phyloP scores from a whole-genome alignment of 2,797 vertebrate genomes.

The Salmo trutta region DNA sequence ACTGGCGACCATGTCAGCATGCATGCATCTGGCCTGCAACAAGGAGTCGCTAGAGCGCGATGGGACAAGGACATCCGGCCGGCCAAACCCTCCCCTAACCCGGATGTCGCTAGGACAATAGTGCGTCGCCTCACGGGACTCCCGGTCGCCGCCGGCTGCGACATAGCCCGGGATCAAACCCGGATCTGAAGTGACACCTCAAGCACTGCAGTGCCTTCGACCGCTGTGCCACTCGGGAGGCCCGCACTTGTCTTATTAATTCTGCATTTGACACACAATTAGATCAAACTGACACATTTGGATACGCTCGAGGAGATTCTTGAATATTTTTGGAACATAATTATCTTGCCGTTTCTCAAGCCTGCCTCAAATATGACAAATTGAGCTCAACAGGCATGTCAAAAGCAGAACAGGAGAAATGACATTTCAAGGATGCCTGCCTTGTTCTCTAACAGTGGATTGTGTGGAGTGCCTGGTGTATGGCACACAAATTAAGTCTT shows the following conservation, averaged over 20 bases:
- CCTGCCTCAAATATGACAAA: constrained; percentile 10
- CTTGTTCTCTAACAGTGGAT: neutral
- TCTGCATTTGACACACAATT: constrained; percentile 22
- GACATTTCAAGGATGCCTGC: neutral
- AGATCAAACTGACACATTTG: constrained; percentile 36
- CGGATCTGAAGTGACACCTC: no score
- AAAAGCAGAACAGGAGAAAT: constrained; percentile 1
- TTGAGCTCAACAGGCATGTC: constrained; percentile 6
- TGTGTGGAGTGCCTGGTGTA: neutral
- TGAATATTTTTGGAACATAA: constrained; percentile 11
- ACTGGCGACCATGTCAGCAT: no score
- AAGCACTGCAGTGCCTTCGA: no score
- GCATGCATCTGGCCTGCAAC: no score
- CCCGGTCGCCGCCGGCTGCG: no score
- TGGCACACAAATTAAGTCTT: constrained; percentile 31
- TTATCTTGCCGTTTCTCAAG: constrained; percentile 4
- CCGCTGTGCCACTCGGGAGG: no score
- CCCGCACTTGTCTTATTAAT: neutral
- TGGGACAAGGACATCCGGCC: no score
- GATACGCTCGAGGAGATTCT: constrained; percentile 1
- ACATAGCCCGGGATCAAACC: no score
- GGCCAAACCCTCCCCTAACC: no score
- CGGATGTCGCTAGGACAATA: no score
- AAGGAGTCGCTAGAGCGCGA: no score
- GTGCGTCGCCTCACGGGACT: no score